Percentiles rank a stretch among this genome's conserved stretches.
Evolutionary conservation across 2,113 vertebrate genomes (phyloP).

Genomic region (Numida meleagris): DNA sequence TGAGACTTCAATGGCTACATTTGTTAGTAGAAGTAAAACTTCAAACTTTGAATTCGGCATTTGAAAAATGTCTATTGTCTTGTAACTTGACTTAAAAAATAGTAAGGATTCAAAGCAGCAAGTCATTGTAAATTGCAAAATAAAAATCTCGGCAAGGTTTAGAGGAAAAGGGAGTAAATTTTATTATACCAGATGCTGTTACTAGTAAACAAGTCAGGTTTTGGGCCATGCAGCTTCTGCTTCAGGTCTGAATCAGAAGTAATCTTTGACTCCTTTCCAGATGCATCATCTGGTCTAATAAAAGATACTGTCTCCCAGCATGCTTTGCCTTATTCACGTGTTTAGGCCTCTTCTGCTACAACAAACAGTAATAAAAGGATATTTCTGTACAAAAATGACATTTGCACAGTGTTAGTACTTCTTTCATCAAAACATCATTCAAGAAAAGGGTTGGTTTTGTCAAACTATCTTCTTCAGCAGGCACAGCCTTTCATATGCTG

Average conservation of each 20-base stretch:
- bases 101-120: neutral
- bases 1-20: neutral
- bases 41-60: neutral
- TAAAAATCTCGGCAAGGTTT: neutral
- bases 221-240: neutral
- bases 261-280: constrained; percentile 20
- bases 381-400: constrained; percentile 17
- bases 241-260: constrained; percentile 11
- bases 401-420: neutral
- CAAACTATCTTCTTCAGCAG: neutral
- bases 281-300: constrained; percentile 17
- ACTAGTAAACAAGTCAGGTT: neutral
- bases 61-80: neutral
- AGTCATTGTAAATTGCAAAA: neutral
- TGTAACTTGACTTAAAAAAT: neutral
- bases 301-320: neutral
- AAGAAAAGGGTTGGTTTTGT: neutral
- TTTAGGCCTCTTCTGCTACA: neutral
- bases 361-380: neutral
- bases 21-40: neutral
- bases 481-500: neutral
- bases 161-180: neutral
- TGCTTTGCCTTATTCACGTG: neutral
- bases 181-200: neutral
- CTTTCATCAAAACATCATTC: neutral